A percentile compares a stretch with the other conserved stretches of the same genome.
These are phyloP conservation scores for Malurus cyaneus DNA, from an alignment of 2,113 vertebrate genomes.

Conservation along the genomic window DNA sequence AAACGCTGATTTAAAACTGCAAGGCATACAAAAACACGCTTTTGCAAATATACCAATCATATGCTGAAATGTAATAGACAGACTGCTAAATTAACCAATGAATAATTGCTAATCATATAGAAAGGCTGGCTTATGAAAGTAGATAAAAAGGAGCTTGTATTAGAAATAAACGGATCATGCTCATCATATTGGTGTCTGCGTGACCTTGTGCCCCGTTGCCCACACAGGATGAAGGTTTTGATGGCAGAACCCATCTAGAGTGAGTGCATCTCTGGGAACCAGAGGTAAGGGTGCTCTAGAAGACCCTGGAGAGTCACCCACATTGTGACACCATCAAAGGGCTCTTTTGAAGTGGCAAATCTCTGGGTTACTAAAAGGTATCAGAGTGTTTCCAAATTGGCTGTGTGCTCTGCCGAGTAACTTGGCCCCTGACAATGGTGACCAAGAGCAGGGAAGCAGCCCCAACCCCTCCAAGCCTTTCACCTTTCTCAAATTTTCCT, in stretches of 20 bases:
- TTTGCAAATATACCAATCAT: no score
- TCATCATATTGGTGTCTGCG: no score
- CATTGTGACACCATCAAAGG: not conserved
- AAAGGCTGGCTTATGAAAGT: no score
- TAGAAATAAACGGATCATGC: no score
- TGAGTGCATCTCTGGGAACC: not conserved
- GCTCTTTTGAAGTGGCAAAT: not conserved
- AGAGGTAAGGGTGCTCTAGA: not conserved
- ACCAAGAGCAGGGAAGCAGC: not conserved
- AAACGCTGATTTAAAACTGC: no score
- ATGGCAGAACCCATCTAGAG: not conserved
- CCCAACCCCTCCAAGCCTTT: not conserved
- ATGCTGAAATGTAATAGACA: no score
- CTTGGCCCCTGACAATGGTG: not conserved
- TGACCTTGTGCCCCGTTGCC: no score
- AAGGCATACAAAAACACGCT: no score
- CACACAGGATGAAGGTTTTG: not conserved
- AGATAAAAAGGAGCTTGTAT: no score
- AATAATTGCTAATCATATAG: no score
- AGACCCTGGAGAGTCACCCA: not conserved
- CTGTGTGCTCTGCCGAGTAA: not conserved
- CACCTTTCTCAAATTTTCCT: not conserved
- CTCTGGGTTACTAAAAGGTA: not conserved
- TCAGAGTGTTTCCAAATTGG: fast-evolving
- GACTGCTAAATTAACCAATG: no score